These are phyloP conservation scores for Engystomops pustulosus DNA, from an alignment of 2,113 vertebrate genomes.

Conservation along the genomic window DNA sequence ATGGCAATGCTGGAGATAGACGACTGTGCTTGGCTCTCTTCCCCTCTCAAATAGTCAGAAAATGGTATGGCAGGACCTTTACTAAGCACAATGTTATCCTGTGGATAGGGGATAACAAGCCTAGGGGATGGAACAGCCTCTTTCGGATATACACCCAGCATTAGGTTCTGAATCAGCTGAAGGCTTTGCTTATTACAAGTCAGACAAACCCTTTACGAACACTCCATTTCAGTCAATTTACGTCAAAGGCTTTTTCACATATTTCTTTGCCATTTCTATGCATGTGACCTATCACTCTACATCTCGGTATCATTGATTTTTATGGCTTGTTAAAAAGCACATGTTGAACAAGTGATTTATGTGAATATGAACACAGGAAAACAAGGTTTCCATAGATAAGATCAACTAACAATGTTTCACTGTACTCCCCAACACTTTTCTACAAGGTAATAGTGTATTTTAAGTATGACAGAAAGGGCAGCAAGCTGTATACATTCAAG, in stretches of 20 bases:
- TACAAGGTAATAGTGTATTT: neutral
- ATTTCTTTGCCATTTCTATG: neutral
- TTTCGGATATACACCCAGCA: too few relatives aligned
- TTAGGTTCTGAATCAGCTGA: neutral
- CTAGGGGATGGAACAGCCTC: too few relatives aligned
- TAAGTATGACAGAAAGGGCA: too few relatives aligned
- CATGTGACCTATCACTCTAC: neutral
- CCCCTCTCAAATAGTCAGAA: too few relatives aligned
- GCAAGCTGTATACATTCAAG: too few relatives aligned
- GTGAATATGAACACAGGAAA: conserved; percentile 4
- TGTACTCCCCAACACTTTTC: neutral
- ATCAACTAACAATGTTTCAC: neutral
- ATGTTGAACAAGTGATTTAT: neutral
- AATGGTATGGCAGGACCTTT: too few relatives aligned
- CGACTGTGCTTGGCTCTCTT: too few relatives aligned
- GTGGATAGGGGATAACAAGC: too few relatives aligned
- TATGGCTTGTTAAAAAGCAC: conserved; percentile 18
- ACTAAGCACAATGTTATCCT: too few relatives aligned
- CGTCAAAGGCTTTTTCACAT: neutral
- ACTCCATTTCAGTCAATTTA: neutral
- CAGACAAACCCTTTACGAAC: neutral
- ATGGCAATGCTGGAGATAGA: too few relatives aligned
- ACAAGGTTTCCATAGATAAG: neutral
- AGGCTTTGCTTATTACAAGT: neutral
- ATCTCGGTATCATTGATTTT: conserved; percentile 11